Evolutionary conservation across 2,113 vertebrate species (phyloP).

Genomic region (Loxodonta africana): DNA sequence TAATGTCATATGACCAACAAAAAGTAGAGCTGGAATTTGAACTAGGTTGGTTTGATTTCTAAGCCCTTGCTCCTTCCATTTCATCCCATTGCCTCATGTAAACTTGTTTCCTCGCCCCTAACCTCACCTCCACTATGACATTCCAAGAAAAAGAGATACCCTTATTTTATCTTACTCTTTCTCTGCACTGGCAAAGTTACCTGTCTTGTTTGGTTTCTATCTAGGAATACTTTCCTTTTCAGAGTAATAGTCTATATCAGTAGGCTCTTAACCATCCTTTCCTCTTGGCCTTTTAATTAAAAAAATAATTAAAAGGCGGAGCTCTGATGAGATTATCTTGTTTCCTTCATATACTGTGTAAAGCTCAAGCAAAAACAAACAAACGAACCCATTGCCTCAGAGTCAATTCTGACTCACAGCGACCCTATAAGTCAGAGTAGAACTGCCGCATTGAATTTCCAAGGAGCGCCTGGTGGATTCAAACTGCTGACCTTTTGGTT

Average conservation of each 20-base stretch:
- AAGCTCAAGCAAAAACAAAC: not conserved
- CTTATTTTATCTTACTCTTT: not conserved
- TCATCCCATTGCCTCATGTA: not conserved
- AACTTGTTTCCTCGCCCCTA: not conserved
- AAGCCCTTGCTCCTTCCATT: conserved; percentile 3
- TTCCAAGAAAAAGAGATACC: not conserved
- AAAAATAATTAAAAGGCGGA: conserved; percentile 38
- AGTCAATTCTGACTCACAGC: no score
- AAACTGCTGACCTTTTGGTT: no score
- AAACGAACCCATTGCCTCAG: no score
- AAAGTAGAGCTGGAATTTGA: conserved; percentile 25
- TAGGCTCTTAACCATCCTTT: not conserved
- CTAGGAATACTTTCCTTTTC: conserved; percentile 6
- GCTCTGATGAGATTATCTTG: conserved; percentile 26
- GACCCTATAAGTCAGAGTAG: no score
- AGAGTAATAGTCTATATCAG: not conserved
- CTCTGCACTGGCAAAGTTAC: not conserved
- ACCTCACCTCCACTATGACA: not conserved
- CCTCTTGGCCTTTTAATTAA: conserved; percentile 18
- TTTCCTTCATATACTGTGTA: not conserved
- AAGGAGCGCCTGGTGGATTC: no score
- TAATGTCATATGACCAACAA: not conserved
- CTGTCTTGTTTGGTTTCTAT: not conserved
- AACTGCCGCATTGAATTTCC: no score
- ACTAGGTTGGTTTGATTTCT: conserved; percentile 16